Evolutionary conservation across 2,888 invertebrate species (phyloP), one percentile per base, ranked within the genome.

Genomic region (Amiota communis): DNA sequence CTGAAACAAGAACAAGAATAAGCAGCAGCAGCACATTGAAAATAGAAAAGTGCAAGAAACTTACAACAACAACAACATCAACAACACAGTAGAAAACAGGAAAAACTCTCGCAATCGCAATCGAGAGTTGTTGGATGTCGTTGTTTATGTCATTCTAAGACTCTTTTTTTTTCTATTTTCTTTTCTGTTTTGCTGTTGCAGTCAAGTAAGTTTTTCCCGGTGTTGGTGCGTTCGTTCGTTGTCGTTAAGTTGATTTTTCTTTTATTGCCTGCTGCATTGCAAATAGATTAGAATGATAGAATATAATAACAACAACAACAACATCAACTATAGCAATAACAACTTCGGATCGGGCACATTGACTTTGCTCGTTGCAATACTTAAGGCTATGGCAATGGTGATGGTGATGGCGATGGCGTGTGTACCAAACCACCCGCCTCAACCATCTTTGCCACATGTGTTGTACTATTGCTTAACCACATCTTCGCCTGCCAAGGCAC

Each of bases 21-120:
- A 36, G 36, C 68, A 57, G 67, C 59, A 36, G 36, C 68, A 57
- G 67, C 59, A 75, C 69, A 76, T 23, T 76, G 70, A 82, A 79
- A 84, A 80, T 79, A 77, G 77, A 84, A 82, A 81, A 83, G 74
- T 79, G 79, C 81, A 76, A 71, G 75, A 76, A 73, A 75, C n/a
- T 13, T 15, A 72, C 64, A 56, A 79, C 61, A 71, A 72, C 15
- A 57, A 64, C 68, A 76, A 59, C 56, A 65, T 57, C 57, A 71
- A 59, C 69, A 70, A 67, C 61, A 71, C 48, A 72, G 47, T 53
- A 73, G 72, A 72, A 76, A 75, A 70, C 76, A 67, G 75, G 75
- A 76, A 78, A 76, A 78, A 57, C 76, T 78, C 81, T 51, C 48
- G 68, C 76, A 71, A 76, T 80, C 82, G 68, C 76, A 71, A 76